Conservation (phyloP, 2,888 invertebrate species). For the Physocephala rufipes region DNA sequence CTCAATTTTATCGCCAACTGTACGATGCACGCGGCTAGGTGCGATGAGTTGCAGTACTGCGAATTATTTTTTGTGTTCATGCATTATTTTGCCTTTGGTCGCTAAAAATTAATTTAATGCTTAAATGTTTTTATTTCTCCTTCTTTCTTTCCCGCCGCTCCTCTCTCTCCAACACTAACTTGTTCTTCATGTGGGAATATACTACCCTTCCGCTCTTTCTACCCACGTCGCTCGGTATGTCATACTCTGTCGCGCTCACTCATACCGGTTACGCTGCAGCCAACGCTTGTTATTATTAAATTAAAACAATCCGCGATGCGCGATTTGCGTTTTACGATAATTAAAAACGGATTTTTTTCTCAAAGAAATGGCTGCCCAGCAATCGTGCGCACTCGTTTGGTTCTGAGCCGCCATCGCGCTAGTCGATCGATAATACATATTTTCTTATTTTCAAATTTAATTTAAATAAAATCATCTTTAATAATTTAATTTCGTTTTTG, state of each 20-base stretch:
- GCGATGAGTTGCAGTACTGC: too few species aligned
- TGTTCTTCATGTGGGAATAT: too few species aligned
- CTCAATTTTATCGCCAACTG: conserved; percentile 28
- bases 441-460: conserved; percentile 24
- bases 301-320: conserved; percentile 26
- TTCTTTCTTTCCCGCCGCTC: neutral
- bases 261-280: neutral
- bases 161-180: neutral
- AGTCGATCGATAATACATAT: too few species aligned
- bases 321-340: conserved; percentile 25
- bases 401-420: neutral
- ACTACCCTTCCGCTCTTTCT: too few species aligned
- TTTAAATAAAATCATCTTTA: conserved; percentile 24
- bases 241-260: neutral
- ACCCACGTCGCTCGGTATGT: neutral
- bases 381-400: neutral
- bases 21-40: conserved; percentile 11
- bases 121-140: conserved; percentile 10
- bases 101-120: conserved; percentile 35
- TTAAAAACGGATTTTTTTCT: conserved; percentile 19
- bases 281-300: conserved; percentile 10
- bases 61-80: conserved; percentile 17
- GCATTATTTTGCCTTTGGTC: conserved; percentile 1
- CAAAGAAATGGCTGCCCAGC: neutral
- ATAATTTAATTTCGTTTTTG: conserved; percentile 9